These are phyloP conservation scores for Callipepla squamata DNA, from an alignment of 2,113 vertebrate genomes.

Conservation along the genomic window DNA sequence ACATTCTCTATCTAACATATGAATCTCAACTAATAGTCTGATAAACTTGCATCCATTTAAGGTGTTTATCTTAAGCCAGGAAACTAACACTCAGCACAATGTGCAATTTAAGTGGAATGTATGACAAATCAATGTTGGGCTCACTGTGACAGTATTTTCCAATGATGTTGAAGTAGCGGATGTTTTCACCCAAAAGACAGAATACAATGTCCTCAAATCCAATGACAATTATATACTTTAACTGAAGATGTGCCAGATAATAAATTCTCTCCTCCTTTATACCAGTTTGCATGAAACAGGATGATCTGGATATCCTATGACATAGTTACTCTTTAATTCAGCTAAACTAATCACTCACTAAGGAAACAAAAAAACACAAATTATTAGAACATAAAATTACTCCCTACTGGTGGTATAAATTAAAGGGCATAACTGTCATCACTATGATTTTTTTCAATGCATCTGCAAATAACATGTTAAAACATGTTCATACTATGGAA, in stretches of 20 bases:
- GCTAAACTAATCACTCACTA: neutral
- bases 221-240: conserved; percentile 18
- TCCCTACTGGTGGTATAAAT: neutral
- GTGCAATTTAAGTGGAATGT: conserved; percentile 39
- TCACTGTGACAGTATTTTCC: conserved; percentile 48
- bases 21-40: neutral
- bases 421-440: neutral
- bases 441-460: neutral
- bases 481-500: neutral
- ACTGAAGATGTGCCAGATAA: conserved; percentile 16
- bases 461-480: neutral
- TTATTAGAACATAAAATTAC: neutral
- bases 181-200: conserved; percentile 65
- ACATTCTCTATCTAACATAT: neutral
- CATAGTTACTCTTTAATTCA: neutral
- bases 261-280: neutral
- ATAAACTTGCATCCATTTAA: neutral
- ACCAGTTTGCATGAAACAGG: neutral
- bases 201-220: conserved; percentile 49
- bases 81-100: conserved; percentile 59
- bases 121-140: conserved; percentile 35
- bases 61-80: conserved; percentile 66
- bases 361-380: neutral
- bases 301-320: neutral
- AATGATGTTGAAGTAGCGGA: conserved; percentile 44